phyloP scores from a whole-genome alignment of 2,797 vertebrate species.

The Pangasius krempfi region DNA sequence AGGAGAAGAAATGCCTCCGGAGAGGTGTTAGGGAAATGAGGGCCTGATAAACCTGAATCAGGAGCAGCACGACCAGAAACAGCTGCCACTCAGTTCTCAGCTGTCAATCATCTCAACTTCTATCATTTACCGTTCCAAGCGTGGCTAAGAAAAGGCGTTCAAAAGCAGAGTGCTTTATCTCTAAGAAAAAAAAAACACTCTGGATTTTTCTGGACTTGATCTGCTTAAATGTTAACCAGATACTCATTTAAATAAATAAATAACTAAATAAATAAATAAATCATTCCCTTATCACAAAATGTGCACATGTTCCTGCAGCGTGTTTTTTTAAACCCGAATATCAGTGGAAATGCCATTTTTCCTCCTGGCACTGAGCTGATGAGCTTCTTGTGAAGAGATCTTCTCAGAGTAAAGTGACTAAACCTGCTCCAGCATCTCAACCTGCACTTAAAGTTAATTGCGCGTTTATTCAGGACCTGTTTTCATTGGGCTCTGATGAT shows the following conservation, averaged over 20 bases:
- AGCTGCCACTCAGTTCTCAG: not conserved
- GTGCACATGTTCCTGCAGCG: not conserved
- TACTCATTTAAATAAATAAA: not conserved
- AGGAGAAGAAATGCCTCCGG: not conserved
- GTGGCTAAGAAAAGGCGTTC: not conserved
- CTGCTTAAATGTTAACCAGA: not conserved
- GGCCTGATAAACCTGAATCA: not conserved
- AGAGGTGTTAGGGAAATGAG: no score
- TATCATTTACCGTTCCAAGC: not conserved
- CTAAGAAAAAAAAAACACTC: not conserved
- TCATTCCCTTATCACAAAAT: not conserved
- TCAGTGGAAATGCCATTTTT: not conserved
- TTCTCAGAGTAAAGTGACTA: not conserved
- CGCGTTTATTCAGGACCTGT: not conserved
- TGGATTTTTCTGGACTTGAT: not conserved
- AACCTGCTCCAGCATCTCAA: slow-evolving; percentile 7
- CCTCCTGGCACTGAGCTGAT: not conserved
- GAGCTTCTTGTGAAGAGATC: not conserved
- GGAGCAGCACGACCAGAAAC: not conserved
- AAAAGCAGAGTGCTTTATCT: not conserved
- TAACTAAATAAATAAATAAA: not conserved
- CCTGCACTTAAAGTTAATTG: not conserved
- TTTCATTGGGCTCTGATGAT: not conserved
- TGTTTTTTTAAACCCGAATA: not conserved
- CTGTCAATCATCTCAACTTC: not conserved